Conservation (phyloP, 2,888 invertebrate species). For the Calameuta pallipes region DNA sequence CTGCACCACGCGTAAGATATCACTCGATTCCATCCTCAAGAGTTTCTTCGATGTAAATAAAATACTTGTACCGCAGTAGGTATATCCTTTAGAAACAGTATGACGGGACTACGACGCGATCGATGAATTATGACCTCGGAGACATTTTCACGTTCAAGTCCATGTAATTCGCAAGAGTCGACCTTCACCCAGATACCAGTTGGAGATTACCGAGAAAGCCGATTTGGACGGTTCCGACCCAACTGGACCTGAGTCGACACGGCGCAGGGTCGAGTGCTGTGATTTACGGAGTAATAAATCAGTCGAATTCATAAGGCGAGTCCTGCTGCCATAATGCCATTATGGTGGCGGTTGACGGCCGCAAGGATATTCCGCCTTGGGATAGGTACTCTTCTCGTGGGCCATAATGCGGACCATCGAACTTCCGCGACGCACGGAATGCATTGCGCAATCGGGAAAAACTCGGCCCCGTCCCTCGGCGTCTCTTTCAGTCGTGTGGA, state of each 20-base stretch:
- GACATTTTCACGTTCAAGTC: constrained; percentile 51
- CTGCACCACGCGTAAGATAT: neutral
- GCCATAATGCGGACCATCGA: neutral
- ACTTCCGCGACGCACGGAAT: neutral
- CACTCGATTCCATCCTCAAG: neutral
- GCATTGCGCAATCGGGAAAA: neutral
- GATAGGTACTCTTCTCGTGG: neutral
- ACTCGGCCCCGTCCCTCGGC: neutral
- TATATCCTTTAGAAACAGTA: neutral
- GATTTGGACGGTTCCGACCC: neutral
- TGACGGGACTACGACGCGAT: neutral
- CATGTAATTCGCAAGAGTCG: neutral
- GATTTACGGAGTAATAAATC: neutral
- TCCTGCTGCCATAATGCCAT: neutral
- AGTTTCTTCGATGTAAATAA: neutral
- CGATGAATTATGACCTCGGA: constrained; percentile 61
- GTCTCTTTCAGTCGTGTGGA: neutral
- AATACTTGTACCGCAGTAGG: neutral
- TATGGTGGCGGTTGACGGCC: neutral
- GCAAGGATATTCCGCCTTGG: neutral
- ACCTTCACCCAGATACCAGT: neutral
- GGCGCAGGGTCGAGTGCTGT: neutral
- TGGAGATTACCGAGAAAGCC: neutral
- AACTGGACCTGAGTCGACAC: neutral
- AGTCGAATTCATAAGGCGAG: neutral